These are phyloP conservation scores for Arge pagana DNA, from an alignment of 2,888 invertebrate genomes.

Conservation along the genomic window DNA sequence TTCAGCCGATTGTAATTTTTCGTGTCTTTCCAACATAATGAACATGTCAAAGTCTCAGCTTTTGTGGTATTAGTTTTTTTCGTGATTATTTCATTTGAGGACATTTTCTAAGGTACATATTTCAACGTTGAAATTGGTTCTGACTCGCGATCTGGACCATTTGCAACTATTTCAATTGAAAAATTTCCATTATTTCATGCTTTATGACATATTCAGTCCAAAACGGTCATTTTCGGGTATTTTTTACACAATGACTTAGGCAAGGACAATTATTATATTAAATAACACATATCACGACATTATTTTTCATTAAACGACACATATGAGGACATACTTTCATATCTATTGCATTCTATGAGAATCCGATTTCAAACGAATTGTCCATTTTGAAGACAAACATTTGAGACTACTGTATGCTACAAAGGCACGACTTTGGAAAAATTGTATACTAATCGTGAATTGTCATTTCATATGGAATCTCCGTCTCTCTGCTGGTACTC, in stretches of 20 bases:
- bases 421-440: no score
- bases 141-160: neutral
- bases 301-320: neutral
- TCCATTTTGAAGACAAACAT: neutral
- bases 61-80: no score
- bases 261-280: neutral
- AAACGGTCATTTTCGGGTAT: neutral
- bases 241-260: neutral
- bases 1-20: no score
- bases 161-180: neutral
- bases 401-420: no score
- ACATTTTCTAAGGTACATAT: constrained; percentile 1
- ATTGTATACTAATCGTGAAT: no score
- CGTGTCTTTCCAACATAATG: no score
- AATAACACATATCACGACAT: neutral
- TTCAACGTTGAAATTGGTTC: neutral
- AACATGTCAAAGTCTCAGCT: no score
- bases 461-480: no score
- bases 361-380: neutral
- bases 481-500: no score
- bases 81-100: no score
- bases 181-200: neutral
- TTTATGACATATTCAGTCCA: neutral
- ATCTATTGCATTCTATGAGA: neutral
- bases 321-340: neutral